Percentiles rank a stretch among this genome's conserved stretches.
phyloP scores from a whole-genome alignment of 2,113 vertebrate genomes.

The Bostrychus sinensis region DNA sequence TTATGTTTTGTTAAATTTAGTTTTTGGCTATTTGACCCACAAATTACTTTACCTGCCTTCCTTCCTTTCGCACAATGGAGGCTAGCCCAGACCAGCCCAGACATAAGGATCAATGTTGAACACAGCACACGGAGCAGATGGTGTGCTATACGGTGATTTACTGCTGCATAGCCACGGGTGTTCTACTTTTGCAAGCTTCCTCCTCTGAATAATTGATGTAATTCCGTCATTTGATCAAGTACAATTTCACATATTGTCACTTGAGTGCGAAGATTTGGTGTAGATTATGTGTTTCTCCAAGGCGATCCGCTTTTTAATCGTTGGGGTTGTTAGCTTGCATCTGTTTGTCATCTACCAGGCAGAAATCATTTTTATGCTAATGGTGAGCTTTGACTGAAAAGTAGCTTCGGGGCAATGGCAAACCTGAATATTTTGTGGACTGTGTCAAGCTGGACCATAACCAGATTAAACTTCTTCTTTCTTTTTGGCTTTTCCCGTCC shows the following conservation, averaged over 20 bases:
- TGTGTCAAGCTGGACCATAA: not conserved
- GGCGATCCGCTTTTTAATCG: constrained; percentile 58
- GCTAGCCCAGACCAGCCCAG: constrained; percentile 33
- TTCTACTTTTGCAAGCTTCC: constrained; percentile 59
- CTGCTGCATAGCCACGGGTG: constrained; percentile 62
- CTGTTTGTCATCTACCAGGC: constrained; percentile 27
- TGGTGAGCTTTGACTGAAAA: constrained; percentile 20
- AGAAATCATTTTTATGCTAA: constrained; percentile 31
- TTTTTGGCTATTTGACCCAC: constrained; percentile 4
- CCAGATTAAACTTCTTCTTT: not conserved
- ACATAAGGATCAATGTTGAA: constrained; percentile 57
- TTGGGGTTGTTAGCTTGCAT: constrained; percentile 42
- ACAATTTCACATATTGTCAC: constrained; percentile 57
- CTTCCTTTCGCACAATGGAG: constrained; percentile 28
- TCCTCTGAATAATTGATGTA: constrained; percentile 69
- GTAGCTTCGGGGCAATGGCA: not conserved
- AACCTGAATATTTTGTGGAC: constrained; percentile 22
- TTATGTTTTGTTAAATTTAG: not conserved
- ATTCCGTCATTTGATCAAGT: constrained; percentile 55
- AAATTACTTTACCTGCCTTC: constrained; percentile 10
- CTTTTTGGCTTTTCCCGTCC: too few species aligned
- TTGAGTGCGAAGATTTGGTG: constrained; percentile 37
- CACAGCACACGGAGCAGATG: constrained; percentile 67
- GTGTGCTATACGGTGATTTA: constrained; percentile 71
- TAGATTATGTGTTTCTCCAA: constrained; percentile 48